These are phyloP conservation scores for Hyla sarda DNA, from an alignment of 2,113 vertebrate species.

Conservation along the genomic window DNA sequence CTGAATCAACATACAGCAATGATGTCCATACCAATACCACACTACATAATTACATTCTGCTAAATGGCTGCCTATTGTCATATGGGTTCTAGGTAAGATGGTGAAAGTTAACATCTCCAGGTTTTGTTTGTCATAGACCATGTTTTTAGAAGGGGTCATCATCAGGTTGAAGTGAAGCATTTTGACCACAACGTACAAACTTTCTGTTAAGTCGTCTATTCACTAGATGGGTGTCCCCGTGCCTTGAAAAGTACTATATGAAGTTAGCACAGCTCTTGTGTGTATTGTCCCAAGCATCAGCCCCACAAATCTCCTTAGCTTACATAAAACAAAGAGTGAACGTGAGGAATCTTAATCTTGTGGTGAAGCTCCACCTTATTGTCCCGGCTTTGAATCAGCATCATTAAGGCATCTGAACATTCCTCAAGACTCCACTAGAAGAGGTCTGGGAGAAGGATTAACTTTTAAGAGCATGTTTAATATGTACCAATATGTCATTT, in stretches of 20 bases:
- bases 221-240: constrained; percentile 60
- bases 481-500: constrained; percentile 25
- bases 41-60: not conserved
- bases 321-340: constrained; percentile 60
- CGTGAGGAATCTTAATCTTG: constrained; percentile 58
- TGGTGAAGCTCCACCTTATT: constrained; percentile 24
- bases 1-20: too few relatives aligned
- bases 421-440: constrained; percentile 38
- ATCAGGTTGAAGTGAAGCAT: constrained; percentile 57
- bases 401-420: constrained; percentile 35
- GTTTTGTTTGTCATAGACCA: constrained; percentile 59
- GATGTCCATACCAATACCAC: too few relatives aligned
- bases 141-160: constrained; percentile 62
- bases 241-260: constrained; percentile 46
- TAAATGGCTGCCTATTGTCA: not conserved
- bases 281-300: constrained; percentile 56
- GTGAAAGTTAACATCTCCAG: constrained; percentile 18
- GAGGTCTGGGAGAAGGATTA: constrained; percentile 51
- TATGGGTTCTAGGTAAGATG: not conserved
- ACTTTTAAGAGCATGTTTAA: constrained; percentile 32
- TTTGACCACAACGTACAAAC: constrained; percentile 52
- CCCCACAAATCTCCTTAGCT: constrained; percentile 61
- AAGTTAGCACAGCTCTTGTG: constrained; percentile 59
- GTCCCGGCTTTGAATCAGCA: constrained; percentile 39
- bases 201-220: constrained; percentile 60